These are phyloP conservation scores for Odontamblyopus lacepedii DNA, from an alignment of 2,797 vertebrate genomes.

Conservation along the genomic window DNA sequence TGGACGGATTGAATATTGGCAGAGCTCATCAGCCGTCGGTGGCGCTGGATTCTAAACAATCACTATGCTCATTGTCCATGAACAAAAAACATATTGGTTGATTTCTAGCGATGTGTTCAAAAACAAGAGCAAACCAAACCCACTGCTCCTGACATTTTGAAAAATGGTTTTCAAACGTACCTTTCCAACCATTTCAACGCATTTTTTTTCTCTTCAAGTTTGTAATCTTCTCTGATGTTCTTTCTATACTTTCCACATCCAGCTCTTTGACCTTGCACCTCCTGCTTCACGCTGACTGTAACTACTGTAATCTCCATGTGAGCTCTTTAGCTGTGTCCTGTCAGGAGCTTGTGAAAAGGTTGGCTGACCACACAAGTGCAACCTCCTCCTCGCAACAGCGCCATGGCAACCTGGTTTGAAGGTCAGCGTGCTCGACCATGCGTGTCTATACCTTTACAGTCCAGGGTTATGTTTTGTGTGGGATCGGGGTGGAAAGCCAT, in stretches of 20 bases:
- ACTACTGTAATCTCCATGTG: background rate
- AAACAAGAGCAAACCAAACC: too few relatives aligned
- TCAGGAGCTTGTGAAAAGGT: conserved; percentile 56
- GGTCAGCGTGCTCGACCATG: conserved; percentile 49
- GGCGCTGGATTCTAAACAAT: too few relatives aligned
- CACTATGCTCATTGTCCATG: too few relatives aligned
- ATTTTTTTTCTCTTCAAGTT: too few relatives aligned
- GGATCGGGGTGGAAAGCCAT: background rate
- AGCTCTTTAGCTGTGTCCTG: conserved; percentile 11
- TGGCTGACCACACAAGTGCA: conserved; percentile 64
- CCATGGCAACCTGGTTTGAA: conserved; percentile 64
- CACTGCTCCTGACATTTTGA: background rate
- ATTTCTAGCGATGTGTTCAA: too few relatives aligned
- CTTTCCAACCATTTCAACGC: background rate
- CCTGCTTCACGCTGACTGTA: background rate
- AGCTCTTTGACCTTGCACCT: background rate
- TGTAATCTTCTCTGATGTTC: background rate
- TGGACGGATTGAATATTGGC: too few relatives aligned
- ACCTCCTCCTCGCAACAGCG: conserved; percentile 50
- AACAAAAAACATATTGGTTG: too few relatives aligned
- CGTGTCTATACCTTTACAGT: conserved; percentile 22
- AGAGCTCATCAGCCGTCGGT: too few relatives aligned
- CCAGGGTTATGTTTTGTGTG: background rate
- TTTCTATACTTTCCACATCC: background rate
- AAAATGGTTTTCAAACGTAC: background rate